phyloP scores from a whole-genome alignment of 2,113 vertebrate genomes.

The Lucifuga dentata region DNA sequence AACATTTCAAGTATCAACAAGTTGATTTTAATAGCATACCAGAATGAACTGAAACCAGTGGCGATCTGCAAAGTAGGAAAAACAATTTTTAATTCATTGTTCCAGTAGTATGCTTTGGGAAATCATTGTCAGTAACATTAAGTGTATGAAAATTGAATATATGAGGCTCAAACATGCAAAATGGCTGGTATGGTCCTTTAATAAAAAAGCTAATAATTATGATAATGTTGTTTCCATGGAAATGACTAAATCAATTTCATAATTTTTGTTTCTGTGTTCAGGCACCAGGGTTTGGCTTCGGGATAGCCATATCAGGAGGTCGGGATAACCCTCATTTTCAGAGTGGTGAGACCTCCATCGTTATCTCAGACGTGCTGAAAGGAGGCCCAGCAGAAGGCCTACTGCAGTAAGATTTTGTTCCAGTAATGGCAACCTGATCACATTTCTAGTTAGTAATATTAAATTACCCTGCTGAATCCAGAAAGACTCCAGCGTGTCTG shows the following conservation, averaged over 20 bases:
- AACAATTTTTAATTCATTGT: no score
- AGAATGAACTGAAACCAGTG: no score
- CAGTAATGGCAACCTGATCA: slow-evolving; percentile 12
- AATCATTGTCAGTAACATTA: no score
- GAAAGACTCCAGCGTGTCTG: slow-evolving; percentile 50
- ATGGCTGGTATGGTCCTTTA: no score
- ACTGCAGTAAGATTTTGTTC: slow-evolving; percentile 89
- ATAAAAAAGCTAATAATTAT: no score
- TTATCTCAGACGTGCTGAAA: slow-evolving; percentile 98
- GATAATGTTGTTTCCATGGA: no score
- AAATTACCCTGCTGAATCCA: slow-evolving; percentile 35
- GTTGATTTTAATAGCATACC: no score
- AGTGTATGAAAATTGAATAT: no score
- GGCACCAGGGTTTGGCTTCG: slow-evolving; percentile 99
- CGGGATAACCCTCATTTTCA: slow-evolving; percentile 99
- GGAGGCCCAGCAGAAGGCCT: slow-evolving; percentile 97
- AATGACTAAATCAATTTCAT: not conserved
- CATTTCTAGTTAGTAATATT: slow-evolving; percentile 35
- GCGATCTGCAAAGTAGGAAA: no score
- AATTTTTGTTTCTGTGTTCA: slow-evolving; percentile 63
- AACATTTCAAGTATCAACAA: no score
- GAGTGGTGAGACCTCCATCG: slow-evolving; percentile 98
- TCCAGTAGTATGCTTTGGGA: no score
- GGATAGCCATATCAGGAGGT: slow-evolving; percentile 98
- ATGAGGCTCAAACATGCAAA: no score